phyloP scores from a whole-genome alignment of 1,140 invertebrate species.

The Drosophila tristis region DNA sequence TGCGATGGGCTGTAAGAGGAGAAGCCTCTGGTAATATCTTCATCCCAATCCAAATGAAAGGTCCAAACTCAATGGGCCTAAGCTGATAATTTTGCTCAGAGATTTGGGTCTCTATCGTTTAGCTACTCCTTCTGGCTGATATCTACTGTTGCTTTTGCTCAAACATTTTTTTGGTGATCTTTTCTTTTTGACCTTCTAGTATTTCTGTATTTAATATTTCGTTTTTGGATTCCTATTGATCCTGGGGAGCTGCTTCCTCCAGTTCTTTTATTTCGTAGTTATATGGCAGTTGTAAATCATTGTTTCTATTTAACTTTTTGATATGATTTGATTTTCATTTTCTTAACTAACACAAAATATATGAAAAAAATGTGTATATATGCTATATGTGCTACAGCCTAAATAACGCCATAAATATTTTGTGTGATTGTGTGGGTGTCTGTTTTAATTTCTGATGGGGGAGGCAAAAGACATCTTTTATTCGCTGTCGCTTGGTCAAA shows the following conservation, averaged over 20 bases:
- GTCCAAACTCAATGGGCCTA: too few relatives aligned
- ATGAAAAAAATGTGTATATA: slow-evolving; percentile 4
- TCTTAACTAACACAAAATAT: slow-evolving; percentile 48
- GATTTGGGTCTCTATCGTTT: too few relatives aligned
- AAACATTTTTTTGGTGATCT: too few relatives aligned
- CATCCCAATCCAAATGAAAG: too few relatives aligned
- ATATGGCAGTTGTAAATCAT: slow-evolving; percentile 77
- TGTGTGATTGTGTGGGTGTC: slow-evolving; percentile 4
- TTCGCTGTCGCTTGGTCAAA: slow-evolving; percentile 19
- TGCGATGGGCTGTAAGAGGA: too few relatives aligned
- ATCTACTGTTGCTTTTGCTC: too few relatives aligned
- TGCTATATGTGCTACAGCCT: neutral
- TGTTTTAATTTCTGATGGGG: neutral
- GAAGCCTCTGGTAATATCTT: too few relatives aligned
- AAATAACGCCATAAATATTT: neutral
- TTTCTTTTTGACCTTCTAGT: neutral
- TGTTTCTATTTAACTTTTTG: slow-evolving; percentile 52
- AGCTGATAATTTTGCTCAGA: too few relatives aligned
- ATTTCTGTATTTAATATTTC: slow-evolving; percentile 6
- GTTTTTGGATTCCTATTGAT: slow-evolving; percentile 15
- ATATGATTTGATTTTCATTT: slow-evolving; percentile 69
- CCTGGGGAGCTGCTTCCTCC: slow-evolving; percentile 21
- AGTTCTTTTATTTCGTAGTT: slow-evolving; percentile 44
- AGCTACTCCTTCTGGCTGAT: too few relatives aligned
- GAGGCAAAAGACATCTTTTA: neutral